Evolutionary conservation across 2,888 invertebrate genomes (phyloP).

Genomic region (Leucoma salicis): DNA sequence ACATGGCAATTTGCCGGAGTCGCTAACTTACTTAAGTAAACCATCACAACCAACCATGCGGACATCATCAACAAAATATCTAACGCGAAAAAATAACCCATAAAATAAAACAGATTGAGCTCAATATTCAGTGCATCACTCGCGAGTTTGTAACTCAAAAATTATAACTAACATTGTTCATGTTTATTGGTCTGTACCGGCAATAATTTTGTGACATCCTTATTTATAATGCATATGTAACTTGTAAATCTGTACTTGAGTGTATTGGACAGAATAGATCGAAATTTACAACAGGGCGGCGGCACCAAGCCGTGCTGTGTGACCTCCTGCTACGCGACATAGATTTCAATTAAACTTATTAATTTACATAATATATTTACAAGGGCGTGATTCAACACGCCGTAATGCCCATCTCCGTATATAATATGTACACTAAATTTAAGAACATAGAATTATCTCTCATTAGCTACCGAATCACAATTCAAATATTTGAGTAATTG

Average conservation of each 20-base stretch:
- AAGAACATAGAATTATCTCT: conserved; percentile 80
- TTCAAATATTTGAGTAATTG: conserved; percentile 81
- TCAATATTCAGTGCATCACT: conserved; percentile 62
- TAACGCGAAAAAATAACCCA: conserved; percentile 61
- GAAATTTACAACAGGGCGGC: conserved; percentile 52
- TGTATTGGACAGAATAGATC: conserved; percentile 75
- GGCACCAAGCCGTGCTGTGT: conserved; percentile 37
- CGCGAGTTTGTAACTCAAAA: conserved; percentile 69
- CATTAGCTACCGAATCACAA: conserved; percentile 83
- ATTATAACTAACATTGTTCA: conserved; percentile 66
- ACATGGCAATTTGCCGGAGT: conserved; percentile 67
- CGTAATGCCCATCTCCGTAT: conserved; percentile 80
- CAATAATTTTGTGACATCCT: conserved; percentile 75
- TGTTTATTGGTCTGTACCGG: conserved; percentile 67
- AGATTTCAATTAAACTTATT: conserved; percentile 73
- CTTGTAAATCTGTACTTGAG: conserved; percentile 71
- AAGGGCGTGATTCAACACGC: conserved; percentile 66
- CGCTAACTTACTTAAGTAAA: conserved; percentile 80
- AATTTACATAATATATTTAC: conserved; percentile 79
- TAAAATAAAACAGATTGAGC: conserved; percentile 68
- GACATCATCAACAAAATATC: conserved; percentile 73
- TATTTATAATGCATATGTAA: conserved; percentile 67
- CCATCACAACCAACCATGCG: conserved; percentile 82
- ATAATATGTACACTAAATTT: conserved; percentile 79
- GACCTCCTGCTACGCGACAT: conserved; percentile 43